A percentile compares a stretch with the other conserved stretches of the same genome.
phyloP scores from a whole-genome alignment of 1,140 invertebrate species.

The Drosophila pallidifrons region DNA sequence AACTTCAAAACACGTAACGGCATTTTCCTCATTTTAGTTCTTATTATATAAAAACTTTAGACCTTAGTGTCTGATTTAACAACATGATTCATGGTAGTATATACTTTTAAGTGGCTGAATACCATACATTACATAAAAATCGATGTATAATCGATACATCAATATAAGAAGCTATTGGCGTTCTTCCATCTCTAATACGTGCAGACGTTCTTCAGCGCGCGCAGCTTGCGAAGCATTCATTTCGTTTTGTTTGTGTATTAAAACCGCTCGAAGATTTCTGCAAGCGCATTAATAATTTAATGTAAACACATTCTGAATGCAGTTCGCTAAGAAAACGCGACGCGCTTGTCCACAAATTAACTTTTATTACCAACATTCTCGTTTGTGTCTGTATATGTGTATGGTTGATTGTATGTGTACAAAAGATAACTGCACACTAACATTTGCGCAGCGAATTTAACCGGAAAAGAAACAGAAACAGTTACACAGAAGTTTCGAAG shows the following conservation, averaged over 20 bases:
- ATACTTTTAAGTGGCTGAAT: no score
- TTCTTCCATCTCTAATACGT: slow-evolving; percentile 18
- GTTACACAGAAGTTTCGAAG: slow-evolving; percentile 24
- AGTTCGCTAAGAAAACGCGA: not conserved
- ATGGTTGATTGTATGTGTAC: slow-evolving; percentile 29
- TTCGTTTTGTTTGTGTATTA: slow-evolving; percentile 32
- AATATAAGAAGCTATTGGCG: not conserved
- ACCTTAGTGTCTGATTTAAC: no score
- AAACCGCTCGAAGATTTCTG: slow-evolving; percentile 16
- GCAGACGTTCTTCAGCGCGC: slow-evolving; percentile 8
- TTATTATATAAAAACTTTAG: no score
- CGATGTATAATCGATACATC: not conserved
- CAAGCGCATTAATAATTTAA: slow-evolving; percentile 18
- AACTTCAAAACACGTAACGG: no score
- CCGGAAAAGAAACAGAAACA: slow-evolving; percentile 38
- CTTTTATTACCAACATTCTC: not conserved
- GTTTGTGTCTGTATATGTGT: slow-evolving; percentile 9
- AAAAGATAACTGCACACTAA: slow-evolving; percentile 61
- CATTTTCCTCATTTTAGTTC: no score
- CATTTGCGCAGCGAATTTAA: slow-evolving; percentile 63
- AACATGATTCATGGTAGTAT: no score
- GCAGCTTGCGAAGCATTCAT: slow-evolving; percentile 18
- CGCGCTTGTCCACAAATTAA: not conserved
- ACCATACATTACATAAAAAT: no score
- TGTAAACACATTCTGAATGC: slow-evolving; percentile 33